Conservation (phyloP, 2,113 vertebrate species). For the Tor tambroides region DNA sequence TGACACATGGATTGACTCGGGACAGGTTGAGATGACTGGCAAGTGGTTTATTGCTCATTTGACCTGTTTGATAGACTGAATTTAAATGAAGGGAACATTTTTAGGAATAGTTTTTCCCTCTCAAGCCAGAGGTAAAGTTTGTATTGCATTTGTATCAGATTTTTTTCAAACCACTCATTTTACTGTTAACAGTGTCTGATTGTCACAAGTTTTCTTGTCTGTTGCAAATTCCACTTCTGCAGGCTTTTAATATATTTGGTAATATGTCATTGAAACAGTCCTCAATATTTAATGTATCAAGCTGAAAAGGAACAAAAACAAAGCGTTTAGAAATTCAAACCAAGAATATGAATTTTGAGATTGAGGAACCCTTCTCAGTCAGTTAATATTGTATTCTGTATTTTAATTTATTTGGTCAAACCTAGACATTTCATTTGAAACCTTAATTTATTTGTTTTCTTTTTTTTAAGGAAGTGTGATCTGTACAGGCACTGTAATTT, state of each 20-base stretch:
- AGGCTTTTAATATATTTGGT: neutral
- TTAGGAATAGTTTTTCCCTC: neutral
- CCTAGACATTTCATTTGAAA: neutral
- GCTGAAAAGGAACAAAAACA: neutral
- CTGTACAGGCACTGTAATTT: neutral
- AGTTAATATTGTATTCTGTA: constrained; percentile 27
- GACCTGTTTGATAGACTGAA: neutral
- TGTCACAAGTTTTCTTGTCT: neutral
- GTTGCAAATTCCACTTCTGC: neutral
- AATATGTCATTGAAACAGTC: neutral
- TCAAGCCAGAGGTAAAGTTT: neutral
- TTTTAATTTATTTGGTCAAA: constrained; percentile 49
- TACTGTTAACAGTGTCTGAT: neutral
- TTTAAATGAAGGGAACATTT: constrained; percentile 4
- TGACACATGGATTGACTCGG: constrained; percentile 42
- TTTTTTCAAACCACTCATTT: neutral
- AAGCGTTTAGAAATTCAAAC: no score
- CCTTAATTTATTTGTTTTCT: neutral
- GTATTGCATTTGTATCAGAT: neutral
- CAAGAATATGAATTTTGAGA: neutral
- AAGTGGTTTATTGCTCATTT: constrained; percentile 11
- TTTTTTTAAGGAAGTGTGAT: neutral
- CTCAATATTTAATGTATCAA: neutral
- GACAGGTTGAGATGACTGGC: neutral
- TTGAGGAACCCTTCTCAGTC: neutral